A percentile compares a stretch with the other conserved stretches of the same genome.
Evolutionary conservation across 2,888 invertebrate genomes (phyloP).

Genomic region (Erannis defoliaria): DNA sequence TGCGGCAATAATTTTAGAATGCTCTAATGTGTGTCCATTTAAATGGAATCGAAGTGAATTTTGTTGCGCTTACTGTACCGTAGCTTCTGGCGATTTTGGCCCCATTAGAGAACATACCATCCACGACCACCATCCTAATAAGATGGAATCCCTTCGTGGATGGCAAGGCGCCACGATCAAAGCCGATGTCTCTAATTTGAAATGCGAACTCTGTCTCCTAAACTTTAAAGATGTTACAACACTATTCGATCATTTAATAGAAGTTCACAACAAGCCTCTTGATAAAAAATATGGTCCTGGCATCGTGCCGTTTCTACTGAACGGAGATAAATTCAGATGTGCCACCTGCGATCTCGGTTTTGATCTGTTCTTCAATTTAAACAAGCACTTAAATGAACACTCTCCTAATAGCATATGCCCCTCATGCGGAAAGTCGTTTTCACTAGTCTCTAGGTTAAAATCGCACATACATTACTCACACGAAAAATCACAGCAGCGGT

Average conservation of each 20-base stretch:
- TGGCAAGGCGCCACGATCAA: slow-evolving; percentile 51
- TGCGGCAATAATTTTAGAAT: slow-evolving; percentile 72
- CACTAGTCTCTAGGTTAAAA: slow-evolving; percentile 64
- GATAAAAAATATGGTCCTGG: slow-evolving; percentile 62
- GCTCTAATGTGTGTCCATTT: slow-evolving; percentile 75
- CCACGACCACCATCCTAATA: slow-evolving; percentile 56
- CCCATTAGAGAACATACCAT: slow-evolving; percentile 61
- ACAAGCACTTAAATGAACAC: slow-evolving; percentile 74
- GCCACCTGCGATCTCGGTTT: slow-evolving; percentile 66
- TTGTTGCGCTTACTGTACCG: slow-evolving; percentile 68
- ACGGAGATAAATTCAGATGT: slow-evolving; percentile 62
- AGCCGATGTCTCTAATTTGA: slow-evolving; percentile 67
- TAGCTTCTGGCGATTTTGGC: slow-evolving; percentile 65
- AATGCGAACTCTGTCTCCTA: slow-evolving; percentile 65
- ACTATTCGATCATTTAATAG: slow-evolving; percentile 65
- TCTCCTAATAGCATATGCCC: slow-evolving; percentile 76
- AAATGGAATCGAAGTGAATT: slow-evolving; percentile 72
- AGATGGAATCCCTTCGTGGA: slow-evolving; percentile 48
- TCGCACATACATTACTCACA: slow-evolving; percentile 67
- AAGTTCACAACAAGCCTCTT: slow-evolving; percentile 62
- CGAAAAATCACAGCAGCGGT: slow-evolving; percentile 41
- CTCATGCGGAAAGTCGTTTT: slow-evolving; percentile 74
- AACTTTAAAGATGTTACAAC: slow-evolving; percentile 57
- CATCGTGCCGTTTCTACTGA: slow-evolving; percentile 65
- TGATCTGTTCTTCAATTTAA: slow-evolving; percentile 70